phyloP scores from a whole-genome alignment of 2,888 invertebrate genomes.

The Lithophane semibrunnea region DNA sequence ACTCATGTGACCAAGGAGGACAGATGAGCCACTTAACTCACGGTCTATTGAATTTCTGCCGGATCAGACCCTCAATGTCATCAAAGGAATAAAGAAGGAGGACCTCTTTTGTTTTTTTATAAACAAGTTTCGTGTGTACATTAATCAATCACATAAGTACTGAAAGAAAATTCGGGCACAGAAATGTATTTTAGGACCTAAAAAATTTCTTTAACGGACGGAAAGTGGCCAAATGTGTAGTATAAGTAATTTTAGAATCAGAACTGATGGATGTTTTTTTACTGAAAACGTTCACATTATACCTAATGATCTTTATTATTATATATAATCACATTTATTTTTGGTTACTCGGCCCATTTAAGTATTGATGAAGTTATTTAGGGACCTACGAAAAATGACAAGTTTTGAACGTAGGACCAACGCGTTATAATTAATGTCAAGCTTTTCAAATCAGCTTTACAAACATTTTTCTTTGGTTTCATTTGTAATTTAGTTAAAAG shows the following conservation, averaged over 20 bases:
- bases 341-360: neutral
- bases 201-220: conserved; percentile 21
- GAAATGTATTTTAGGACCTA: conserved; percentile 40
- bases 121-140: conserved; percentile 59
- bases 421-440: no score
- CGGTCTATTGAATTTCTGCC: conserved; percentile 82
- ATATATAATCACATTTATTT: neutral
- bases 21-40: conserved; percentile 86
- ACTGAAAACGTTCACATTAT: neutral
- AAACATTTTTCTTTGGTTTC: no score
- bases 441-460: no score
- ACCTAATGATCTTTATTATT: neutral
- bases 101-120: conserved; percentile 68
- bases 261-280: conserved; percentile 28
- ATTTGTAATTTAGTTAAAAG: conserved; percentile 61
- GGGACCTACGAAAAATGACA: conserved; percentile 1
- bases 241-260: conserved; percentile 15
- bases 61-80: conserved; percentile 71
- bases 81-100: conserved; percentile 73
- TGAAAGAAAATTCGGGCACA: conserved; percentile 63
- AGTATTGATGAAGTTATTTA: neutral
- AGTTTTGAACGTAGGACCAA: conserved; percentile 36
- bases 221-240: no score
- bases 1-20: conserved; percentile 79
- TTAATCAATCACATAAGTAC: conserved; percentile 68